Base-by-base conservation (phyloP, 2,888 invertebrate genomes). In the Leptothorax acervorum region DNA sequence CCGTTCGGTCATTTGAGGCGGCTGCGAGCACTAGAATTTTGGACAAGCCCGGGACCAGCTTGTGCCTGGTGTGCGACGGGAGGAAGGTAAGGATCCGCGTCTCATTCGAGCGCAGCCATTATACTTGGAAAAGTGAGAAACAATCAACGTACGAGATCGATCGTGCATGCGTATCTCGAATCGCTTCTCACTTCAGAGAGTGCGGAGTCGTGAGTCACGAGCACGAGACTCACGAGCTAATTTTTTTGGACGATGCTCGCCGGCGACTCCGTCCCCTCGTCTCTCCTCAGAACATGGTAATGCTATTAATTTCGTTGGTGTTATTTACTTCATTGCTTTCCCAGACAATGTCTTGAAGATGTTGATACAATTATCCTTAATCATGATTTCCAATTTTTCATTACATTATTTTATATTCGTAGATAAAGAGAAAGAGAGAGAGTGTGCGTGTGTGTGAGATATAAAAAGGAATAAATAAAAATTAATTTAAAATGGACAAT, bases 21-120 rank as follows among this genome's bases (percentile, higher is more conserved):
- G 87, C 85, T 89, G 83, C 78, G 83, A 85, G 87, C 84, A 93
- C 93, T 91, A 88, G 91, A 93, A 93, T 93, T 93, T 93, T 92
- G 92, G 89, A 87, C 90, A 75, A 75, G 88, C 89, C 74, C 84
- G 86, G 90, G 87, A 91, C 88, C 90, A 92, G 89, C 91, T 91
- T 90, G 90, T 89, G 89, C 90, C 92, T 91, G 90, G 89, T 85
- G 8, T 79, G 28, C 39, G 57, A 81, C 60, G 79, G 60, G 18
- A 73, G 74, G 83, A 88, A 91, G 85, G 83, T 89, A 88, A 91
- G 86, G 85, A 82, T 91, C 74, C 88, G 92, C 85, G 87, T 91
- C 73, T 92, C 91, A 91, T 91, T 88, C 87, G 89, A 91, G 86
- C 85, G 90, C 87, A 90, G 92, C 90, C 92, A 92, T 92, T 88